Evolutionary conservation across 1,140 invertebrate species (phyloP).

Genomic region (Drosophila subobscura): DNA sequence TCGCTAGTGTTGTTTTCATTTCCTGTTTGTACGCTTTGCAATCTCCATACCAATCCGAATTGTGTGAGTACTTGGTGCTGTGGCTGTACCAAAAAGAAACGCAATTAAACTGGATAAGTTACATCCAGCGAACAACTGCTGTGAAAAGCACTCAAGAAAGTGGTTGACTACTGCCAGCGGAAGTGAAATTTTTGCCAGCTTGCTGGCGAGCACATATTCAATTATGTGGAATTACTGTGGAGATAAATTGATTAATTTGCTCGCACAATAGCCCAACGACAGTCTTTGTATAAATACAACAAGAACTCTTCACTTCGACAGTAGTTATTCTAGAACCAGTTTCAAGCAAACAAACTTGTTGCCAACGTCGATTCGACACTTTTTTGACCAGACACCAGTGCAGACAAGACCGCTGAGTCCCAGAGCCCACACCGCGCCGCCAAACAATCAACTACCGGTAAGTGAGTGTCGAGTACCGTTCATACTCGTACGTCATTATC

Average conservation of each 20-base stretch:
- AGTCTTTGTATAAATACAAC: constrained; percentile 68
- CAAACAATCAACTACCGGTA: constrained; percentile 61
- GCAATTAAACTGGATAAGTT: constrained; percentile 76
- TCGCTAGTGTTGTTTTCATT: constrained; percentile 27
- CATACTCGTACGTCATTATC: constrained; percentile 61
- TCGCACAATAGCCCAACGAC: constrained; percentile 14
- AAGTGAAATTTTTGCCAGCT: constrained; percentile 64
- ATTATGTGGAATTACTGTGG: constrained; percentile 65
- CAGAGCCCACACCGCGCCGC: constrained; percentile 32
- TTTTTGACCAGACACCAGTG: constrained; percentile 15
- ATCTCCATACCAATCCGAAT: constrained; percentile 1
- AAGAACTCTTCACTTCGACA: constrained; percentile 70
- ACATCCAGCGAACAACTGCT: constrained; percentile 59
- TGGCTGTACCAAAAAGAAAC: constrained; percentile 45
- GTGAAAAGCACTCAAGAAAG: constrained; percentile 73
- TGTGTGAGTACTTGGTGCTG: neutral
- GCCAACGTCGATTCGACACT: constrained; percentile 14
- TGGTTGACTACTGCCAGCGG: constrained; percentile 52
- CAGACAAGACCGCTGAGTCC: no score
- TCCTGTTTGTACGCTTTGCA: constrained; percentile 17
- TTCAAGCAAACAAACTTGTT: constrained; percentile 72
- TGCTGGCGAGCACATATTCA: constrained; percentile 54
- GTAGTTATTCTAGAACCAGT: constrained; percentile 64
- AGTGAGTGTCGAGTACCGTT: constrained; percentile 40
- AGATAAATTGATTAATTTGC: constrained; percentile 77